phyloP scores from a whole-genome alignment of 2,888 invertebrate species.

The Trissonchulus latispiculum region DNA sequence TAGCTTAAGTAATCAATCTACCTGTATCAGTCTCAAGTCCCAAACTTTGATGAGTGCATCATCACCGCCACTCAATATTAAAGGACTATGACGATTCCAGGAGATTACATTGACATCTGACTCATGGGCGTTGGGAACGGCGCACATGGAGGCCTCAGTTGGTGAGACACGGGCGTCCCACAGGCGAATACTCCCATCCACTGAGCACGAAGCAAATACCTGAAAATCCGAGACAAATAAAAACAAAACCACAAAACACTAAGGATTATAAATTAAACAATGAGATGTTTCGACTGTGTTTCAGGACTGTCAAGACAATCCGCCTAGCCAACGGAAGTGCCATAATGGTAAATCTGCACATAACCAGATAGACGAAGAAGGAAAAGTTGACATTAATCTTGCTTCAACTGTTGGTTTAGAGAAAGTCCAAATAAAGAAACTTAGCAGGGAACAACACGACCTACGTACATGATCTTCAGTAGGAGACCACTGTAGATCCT shows the following conservation, averaged over 20 bases:
- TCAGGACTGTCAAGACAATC: too few species aligned
- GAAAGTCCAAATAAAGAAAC: too few species aligned
- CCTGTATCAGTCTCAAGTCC: constrained; percentile 78
- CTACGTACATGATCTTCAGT: constrained; percentile 71
- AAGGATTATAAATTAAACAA: constrained; percentile 12
- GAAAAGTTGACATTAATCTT: too few species aligned
- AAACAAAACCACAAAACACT: constrained; percentile 2
- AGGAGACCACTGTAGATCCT: constrained; percentile 98
- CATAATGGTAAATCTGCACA: too few species aligned
- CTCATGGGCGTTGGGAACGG: constrained; percentile 70
- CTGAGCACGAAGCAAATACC: constrained; percentile 52
- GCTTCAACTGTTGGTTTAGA: too few species aligned
- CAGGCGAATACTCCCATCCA: constrained; percentile 62
- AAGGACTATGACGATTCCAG: constrained; percentile 82
- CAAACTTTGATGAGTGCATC: constrained; percentile 87
- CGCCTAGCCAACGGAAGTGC: too few species aligned
- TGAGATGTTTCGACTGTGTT: too few species aligned
- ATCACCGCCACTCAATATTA: constrained; percentile 81
- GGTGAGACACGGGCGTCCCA: constrained; percentile 87
- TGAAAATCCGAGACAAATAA: constrained; percentile 27
- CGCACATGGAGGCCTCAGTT: constrained; percentile 79
- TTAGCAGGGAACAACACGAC: too few species aligned
- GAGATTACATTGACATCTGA: constrained; percentile 92
- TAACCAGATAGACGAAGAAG: too few species aligned
- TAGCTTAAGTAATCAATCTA: too few species aligned